These are phyloP conservation scores for Rhinichthys klamathensis DNA, from an alignment of 2,113 vertebrate genomes.

Conservation along the genomic window DNA sequence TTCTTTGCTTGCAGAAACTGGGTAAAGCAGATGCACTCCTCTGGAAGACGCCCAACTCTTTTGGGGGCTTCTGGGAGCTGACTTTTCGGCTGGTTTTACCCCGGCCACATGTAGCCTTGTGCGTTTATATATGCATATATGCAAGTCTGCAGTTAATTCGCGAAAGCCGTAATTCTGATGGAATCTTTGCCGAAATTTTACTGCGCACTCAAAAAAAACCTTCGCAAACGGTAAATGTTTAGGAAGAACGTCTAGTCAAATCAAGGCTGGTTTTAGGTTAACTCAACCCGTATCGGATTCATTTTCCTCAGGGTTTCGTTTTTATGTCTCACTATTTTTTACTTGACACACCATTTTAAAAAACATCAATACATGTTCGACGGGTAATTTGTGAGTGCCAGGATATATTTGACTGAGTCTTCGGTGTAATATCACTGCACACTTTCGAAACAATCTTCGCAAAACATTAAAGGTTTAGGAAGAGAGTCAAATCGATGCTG, in stretches of 20 bases:
- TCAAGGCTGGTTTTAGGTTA: not conserved
- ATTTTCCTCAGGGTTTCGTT: not conserved
- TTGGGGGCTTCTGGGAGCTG: slow-evolving; percentile 66
- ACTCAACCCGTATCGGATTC: not conserved
- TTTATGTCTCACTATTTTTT: not conserved
- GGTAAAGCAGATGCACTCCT: slow-evolving; percentile 82
- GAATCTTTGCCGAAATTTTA: not conserved
- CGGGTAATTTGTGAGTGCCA: too few species aligned
- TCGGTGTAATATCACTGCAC: not conserved
- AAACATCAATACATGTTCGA: too few species aligned
- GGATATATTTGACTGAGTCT: not conserved
- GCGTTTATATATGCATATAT: not conserved
- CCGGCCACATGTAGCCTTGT: not conserved
- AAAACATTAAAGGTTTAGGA: not conserved
- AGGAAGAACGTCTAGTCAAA: not conserved
- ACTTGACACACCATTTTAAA: not conserved
- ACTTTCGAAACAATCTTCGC: not conserved
- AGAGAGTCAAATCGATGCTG: not conserved
- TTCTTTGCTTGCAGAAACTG: slow-evolving; percentile 29
- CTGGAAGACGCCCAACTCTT: slow-evolving; percentile 81
- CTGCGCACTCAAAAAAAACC: not conserved
- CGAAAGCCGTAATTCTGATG: not conserved
- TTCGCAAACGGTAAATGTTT: not conserved
- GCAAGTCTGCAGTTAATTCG: not conserved
- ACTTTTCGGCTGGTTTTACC: slow-evolving; percentile 7